Conservation (phyloP, 2,888 invertebrate species). For the Apotomis turbidana region DNA sequence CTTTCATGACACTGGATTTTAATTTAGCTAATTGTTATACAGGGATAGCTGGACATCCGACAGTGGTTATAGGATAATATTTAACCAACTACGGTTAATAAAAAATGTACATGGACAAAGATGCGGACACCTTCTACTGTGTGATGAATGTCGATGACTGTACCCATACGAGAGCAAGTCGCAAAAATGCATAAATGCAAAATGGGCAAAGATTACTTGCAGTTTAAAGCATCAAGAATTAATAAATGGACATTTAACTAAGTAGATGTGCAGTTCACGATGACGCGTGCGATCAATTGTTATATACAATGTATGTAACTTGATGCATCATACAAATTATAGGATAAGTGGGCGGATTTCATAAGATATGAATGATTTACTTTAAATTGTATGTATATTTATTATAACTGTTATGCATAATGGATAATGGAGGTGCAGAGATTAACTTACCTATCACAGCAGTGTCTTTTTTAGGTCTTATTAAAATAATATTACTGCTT, state of each 20-base stretch:
- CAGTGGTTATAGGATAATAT: no score
- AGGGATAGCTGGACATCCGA: no score
- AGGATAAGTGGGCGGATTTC: slow-evolving; percentile 18
- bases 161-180: slow-evolving; percentile 20
- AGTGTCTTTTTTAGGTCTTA: no score
- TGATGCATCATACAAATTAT: slow-evolving; percentile 20
- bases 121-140: no score
- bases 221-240: slow-evolving; percentile 22
- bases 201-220: slow-evolving; percentile 21
- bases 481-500: no score
- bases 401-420: background rate
- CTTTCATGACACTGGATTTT: no score
- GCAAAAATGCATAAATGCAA: slow-evolving; percentile 25
- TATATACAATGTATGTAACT: slow-evolving; percentile 19
- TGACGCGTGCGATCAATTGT: slow-evolving; percentile 24
- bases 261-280: slow-evolving; percentile 8
- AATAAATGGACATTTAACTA: slow-evolving; percentile 22
- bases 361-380: slow-evolving; percentile 1
- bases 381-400: background rate
- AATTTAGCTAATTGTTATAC: no score
- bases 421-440: no score
- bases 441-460: no score
- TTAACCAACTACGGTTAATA: no score
- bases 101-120: no score
- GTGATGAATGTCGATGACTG: background rate